Evolutionary conservation across 2,888 invertebrate genomes (phyloP), one percentile per base, ranked within the genome.

Genomic region (Xestobium rufovillosum): DNA sequence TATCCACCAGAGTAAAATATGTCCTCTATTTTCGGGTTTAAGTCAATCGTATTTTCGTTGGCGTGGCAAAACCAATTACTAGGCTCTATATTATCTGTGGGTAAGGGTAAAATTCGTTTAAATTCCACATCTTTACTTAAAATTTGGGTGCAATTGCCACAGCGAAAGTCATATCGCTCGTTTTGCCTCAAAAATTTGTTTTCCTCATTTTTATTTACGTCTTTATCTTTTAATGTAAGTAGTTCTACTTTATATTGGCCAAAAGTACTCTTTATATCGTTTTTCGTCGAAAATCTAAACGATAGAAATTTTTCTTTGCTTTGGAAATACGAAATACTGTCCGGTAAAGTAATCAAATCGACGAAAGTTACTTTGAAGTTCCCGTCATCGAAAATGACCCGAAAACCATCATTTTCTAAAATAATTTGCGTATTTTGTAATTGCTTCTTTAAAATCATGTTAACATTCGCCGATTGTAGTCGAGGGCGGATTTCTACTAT

Each of bases 41-140:
- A 50, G 41, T 32, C 58, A 43, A 48, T 33, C 9, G 48, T 42
- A 25, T 47, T 19, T 3, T 59, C 59, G 14, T 65, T 62, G 28
- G 68, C 67, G 44, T 80, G 79, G 50, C 80, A 81, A 56, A 78
- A 81, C 76, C 78, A 80, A 43, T 80, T 80, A 0, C 70, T 69
- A 55, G 73, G 69, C 50, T 78, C 76, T 38, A 72, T 61, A 59
- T 70, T 71, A 10, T 69, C 67, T 0, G 76, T 70, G 1, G 80
- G 80, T 35, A 80, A 57, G 38, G 79, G 78, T 40, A 80, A 59
- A 50, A 80, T 65, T 43, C 78, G 66, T 30, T 69, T 60, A 60
- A 79, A 78, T 30, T 63, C 66, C 1, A 65, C 26, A n/a, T 43
- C 34, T n/a, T 50, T 39, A 31, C 47, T 51, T 25, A 62, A 53